A percentile compares a stretch with the other conserved stretches of the same genome.
phyloP scores from a whole-genome alignment of 64 coral and sea anemone genomes.

The Trachythela sp. region DNA sequence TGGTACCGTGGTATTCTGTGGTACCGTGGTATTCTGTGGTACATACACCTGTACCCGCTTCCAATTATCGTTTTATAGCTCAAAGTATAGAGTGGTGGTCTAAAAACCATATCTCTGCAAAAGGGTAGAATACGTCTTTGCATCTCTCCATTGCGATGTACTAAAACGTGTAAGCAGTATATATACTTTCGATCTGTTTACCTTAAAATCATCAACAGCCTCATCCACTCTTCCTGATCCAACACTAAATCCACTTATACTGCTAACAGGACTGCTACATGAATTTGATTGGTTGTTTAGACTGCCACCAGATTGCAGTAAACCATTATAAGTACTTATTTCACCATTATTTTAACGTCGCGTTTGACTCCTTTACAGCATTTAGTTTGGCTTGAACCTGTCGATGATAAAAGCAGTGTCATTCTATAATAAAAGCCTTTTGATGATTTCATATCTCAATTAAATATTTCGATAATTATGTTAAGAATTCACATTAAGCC shows the following conservation, averaged over 20 bases:
- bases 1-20: no score
- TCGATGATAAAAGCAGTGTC: not conserved
- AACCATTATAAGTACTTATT: slow-evolving; percentile 2
- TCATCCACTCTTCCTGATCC: slow-evolving; percentile 97
- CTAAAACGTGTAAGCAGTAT: no score
- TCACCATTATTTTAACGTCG: slow-evolving; percentile 20
- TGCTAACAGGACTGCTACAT: slow-evolving; percentile 94
- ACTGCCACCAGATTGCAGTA: not conserved
- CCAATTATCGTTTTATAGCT: no score
- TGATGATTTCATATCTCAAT: no score
- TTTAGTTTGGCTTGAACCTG: slow-evolving; percentile 10
- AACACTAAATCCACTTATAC: slow-evolving; percentile 99
- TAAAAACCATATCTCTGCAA: no score
- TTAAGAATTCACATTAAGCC: not conserved
- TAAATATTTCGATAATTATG: not conserved
- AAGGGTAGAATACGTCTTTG: no score
- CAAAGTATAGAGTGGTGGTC: no score
- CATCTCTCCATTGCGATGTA: no score
- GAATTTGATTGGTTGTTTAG: slow-evolving; percentile 35
- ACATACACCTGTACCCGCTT: no score
- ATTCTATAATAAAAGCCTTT: not conserved
- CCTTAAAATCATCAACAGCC: slow-evolving; percentile 99
- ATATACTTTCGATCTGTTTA: no score
- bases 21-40: no score
- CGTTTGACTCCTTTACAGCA: slow-evolving; percentile 6